Evolutionary conservation across 2,888 invertebrate species (phyloP).

Genomic region (Drosophila fulvimacula): DNA sequence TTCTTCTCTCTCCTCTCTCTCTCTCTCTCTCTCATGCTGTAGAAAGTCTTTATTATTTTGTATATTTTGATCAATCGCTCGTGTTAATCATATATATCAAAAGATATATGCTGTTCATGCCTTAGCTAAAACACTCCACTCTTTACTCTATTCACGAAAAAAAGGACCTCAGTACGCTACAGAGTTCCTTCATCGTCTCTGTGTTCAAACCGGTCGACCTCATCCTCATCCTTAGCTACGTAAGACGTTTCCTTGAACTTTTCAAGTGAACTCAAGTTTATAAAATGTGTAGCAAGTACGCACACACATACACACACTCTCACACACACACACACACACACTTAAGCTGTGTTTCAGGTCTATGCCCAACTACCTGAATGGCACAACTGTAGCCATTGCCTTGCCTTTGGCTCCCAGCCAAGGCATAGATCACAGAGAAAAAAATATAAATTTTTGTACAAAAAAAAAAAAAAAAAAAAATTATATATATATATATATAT

Average conservation of each 20-base stretch:
- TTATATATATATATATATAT: neutral
- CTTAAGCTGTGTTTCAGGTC: conserved; percentile 57
- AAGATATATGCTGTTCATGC: neutral
- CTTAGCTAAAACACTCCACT: neutral
- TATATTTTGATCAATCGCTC: neutral
- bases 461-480: no score
- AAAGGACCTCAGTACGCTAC: conserved; percentile 46
- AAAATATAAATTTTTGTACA: no score
- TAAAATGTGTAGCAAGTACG: conserved; percentile 78
- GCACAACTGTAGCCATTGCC: conserved; percentile 21
- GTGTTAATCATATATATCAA: neutral
- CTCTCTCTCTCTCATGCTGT: no score
- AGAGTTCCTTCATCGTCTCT: conserved; percentile 7
- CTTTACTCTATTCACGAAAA: conserved; percentile 13
- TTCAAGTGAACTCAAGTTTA: conserved; percentile 80
- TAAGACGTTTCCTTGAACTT: conserved; percentile 75
- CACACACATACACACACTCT: conserved; percentile 31
- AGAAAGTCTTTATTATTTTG: no score
- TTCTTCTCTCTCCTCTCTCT: no score
- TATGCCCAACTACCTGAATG: conserved; percentile 67
- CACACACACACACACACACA: conserved; percentile 2
- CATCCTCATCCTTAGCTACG: conserved; percentile 40
- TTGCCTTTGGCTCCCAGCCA: conserved; percentile 6
- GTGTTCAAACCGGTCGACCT: conserved; percentile 63
- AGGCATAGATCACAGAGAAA: conserved; percentile 15